These are phyloP conservation scores for Toxotes lorentzi DNA, from an alignment of 2,797 vertebrate genomes.

Conservation along the genomic window DNA sequence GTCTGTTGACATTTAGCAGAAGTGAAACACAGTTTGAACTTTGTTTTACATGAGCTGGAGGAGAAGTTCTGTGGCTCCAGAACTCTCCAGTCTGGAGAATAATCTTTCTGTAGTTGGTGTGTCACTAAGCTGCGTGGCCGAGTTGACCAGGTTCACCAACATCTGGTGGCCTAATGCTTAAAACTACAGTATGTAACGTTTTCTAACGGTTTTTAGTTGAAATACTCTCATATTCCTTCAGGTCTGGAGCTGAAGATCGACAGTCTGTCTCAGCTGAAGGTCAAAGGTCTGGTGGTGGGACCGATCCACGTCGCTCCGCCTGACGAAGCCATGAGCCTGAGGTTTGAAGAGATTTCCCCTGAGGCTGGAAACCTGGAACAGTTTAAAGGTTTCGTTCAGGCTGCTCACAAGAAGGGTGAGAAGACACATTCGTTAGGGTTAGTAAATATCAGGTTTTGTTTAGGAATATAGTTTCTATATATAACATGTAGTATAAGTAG, in stretches of 20 bases:
- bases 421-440: no score
- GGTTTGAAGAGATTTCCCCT: slow-evolving; percentile 77
- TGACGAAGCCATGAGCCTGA: slow-evolving; percentile 69
- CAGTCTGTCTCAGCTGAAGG: slow-evolving; percentile 83
- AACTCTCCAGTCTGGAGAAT: no score
- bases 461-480: no score
- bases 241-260: slow-evolving; percentile 82
- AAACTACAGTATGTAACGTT: no score
- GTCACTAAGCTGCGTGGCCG: no score
- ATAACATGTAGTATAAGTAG: no score
- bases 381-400: slow-evolving; percentile 79
- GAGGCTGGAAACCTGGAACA: slow-evolving; percentile 78
- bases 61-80: background rate
- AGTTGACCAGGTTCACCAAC: no score
- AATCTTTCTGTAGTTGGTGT: no score
- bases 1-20: background rate
- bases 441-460: no score
- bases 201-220: no score
- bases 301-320: slow-evolving; percentile 85
- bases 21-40: background rate
- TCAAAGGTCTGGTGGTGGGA: slow-evolving; percentile 89
- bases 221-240: slow-evolving; percentile 40
- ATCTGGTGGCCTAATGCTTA: no score
- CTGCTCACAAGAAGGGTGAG: slow-evolving; percentile 88
- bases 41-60: background rate